Evolutionary conservation across 2,797 vertebrate genomes (phyloP), one percentile per base, ranked within the genome.

Genomic region (Diglossa cyanea): DNA sequence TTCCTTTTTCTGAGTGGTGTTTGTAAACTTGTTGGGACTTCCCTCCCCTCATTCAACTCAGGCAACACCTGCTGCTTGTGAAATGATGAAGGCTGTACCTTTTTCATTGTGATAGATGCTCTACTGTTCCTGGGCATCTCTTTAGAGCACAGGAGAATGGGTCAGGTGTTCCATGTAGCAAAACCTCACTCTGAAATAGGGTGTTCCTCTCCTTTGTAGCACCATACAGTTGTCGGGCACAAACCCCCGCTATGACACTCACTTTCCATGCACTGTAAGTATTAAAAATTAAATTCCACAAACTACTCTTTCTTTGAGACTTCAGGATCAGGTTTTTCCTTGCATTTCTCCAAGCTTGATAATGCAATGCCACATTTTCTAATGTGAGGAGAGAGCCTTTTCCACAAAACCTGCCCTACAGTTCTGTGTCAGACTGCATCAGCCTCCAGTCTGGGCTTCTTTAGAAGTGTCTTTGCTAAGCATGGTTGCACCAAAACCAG

Each of bases 11-110:
- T 66, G 45, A 88, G 76, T 81, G 44, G 63, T 9, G 1, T 78
- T 86, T 91, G 87, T 93, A 94, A 97, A 96, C 91, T 78, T 81
- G 11, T 70, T 13, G 15, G 44, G 44, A 50, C 50, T 85, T 84
- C 48, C 45, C 23, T 74, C 30, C 40, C 33, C 35, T 73, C 58
- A 53, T 37, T 93, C 55, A 79, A 53, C 53, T 84, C 55, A 72
- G 67, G 53, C 25, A 60, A 63, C 47, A 51, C 45, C 37, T 63
- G 23, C 86, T 61, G 35, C 54, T 75, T 78, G 21, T 21, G 42
- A 74, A 80, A 51, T 44, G 6, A 40, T 5, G 1, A 85, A 67
- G 28, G 24, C 19, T 53, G 45, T 50, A 65, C 26, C 61, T 91
- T 82, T 63, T 77, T 19, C 65, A 18, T 18, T 4, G 0, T 26